Percentiles rank a stretch among this genome's conserved stretches.
phyloP scores from a whole-genome alignment of 2,113 vertebrate species.

The Notothenia rossii region DNA sequence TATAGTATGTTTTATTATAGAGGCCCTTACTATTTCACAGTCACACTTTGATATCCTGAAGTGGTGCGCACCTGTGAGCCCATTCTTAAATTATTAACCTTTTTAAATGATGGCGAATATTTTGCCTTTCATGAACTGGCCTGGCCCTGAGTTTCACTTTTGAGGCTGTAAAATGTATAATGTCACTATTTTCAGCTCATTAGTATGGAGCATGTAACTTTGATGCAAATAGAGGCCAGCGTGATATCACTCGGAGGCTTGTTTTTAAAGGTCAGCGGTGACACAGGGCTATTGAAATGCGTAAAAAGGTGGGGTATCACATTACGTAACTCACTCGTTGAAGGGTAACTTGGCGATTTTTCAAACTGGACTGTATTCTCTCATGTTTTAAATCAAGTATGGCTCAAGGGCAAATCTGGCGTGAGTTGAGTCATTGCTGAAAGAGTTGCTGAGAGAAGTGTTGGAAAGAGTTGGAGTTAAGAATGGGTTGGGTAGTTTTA shows the following conservation, averaged over 20 bases:
- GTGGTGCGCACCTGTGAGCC: neutral
- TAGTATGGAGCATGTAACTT: slow-evolving; percentile 19
- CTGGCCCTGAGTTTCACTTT: slow-evolving; percentile 1
- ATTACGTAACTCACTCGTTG: neutral
- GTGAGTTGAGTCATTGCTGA: no score
- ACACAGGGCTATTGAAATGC: slow-evolving; percentile 11
- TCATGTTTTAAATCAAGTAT: no score
- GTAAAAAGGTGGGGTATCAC: neutral
- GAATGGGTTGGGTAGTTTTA: no score
- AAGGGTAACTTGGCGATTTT: no score
- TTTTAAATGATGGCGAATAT: slow-evolving; percentile 17
- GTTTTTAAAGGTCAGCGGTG: slow-evolving; percentile 54
- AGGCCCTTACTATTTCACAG: neutral
- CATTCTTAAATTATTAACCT: slow-evolving; percentile 14
- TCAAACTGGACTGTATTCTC: no score
- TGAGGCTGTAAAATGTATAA: slow-evolving; percentile 23
- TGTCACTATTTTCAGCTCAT: slow-evolving; percentile 33
- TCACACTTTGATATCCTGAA: neutral
- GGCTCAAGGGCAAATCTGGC: no score
- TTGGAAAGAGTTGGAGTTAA: no score
- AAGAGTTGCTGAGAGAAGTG: no score
- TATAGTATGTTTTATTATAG: neutral
- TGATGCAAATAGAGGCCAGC: slow-evolving; percentile 45
- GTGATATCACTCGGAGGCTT: slow-evolving; percentile 36
- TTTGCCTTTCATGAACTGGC: neutral